These are phyloP conservation scores for Drosophila pseudotalamancana DNA, from an alignment of 2,888 invertebrate species.

Conservation along the genomic window DNA sequence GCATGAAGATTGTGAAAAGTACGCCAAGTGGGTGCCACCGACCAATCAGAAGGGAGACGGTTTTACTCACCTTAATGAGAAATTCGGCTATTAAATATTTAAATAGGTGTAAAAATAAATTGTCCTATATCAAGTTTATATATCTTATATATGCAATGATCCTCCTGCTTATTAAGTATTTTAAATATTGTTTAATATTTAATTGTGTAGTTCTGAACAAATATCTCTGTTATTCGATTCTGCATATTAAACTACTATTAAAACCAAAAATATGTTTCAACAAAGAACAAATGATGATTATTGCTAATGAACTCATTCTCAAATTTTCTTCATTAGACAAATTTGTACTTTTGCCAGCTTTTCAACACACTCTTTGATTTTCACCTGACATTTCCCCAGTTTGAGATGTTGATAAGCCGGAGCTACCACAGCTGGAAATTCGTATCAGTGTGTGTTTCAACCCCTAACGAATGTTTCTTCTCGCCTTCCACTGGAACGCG, in stretches of 20 bases:
- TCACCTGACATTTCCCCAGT: constrained; percentile 36
- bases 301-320: no score
- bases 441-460: constrained; percentile 23
- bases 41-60: constrained; percentile 91
- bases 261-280: no score
- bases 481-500: constrained; percentile 43
- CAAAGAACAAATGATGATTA: no score
- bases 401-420: constrained; percentile 15
- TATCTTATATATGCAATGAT: no score
- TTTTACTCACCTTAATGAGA: constrained; percentile 90
- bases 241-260: no score
- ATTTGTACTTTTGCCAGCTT: no score
- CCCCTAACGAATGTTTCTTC: constrained; percentile 26
- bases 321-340: no score
- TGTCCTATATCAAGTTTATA: no score
- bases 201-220: no score
- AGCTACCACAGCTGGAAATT: constrained; percentile 3
- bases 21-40: constrained; percentile 92
- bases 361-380: constrained; percentile 26
- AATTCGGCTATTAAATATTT: constrained; percentile 88
- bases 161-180: no score
- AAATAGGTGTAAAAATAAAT: constrained; percentile 6
- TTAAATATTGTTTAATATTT: background rate
- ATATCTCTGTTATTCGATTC: no score
- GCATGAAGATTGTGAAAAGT: constrained; percentile 86